A percentile compares a stretch with the other conserved stretches of the same genome.
Evolutionary conservation across 2,888 invertebrate species (phyloP).

Genomic region (Chrysolina americana): DNA sequence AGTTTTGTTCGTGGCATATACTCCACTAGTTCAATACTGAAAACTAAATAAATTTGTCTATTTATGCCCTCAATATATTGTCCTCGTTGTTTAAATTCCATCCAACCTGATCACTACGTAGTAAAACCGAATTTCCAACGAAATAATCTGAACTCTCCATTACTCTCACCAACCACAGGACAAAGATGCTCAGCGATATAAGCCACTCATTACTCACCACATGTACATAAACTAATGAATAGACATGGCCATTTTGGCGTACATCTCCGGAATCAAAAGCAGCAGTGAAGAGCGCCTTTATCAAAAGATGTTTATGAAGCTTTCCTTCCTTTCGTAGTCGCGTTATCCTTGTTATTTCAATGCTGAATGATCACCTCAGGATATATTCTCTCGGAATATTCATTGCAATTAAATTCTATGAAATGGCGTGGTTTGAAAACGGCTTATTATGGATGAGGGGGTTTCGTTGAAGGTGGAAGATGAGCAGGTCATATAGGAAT

Average conservation of each 20-base stretch:
- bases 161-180: not conserved
- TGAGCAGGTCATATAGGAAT: not conserved
- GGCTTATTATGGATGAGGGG: not conserved
- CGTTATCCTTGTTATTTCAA: slow-evolving; percentile 21
- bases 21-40: too few species aligned
- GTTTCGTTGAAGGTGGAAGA: not conserved
- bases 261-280: not conserved
- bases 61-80: too few species aligned
- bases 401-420: not conserved
- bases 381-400: slow-evolving; percentile 10
- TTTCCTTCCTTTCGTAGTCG: not conserved
- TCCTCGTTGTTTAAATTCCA: too few species aligned
- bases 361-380: slow-evolving; percentile 8
- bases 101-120: too few species aligned
- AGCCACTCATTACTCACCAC: slow-evolving; percentile 1
- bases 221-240: slow-evolving; percentile 9
- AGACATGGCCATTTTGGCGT: not conserved
- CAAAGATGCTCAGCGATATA: not conserved
- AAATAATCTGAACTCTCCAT: not conserved
- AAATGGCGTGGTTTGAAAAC: not conserved
- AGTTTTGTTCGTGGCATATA: too few species aligned
- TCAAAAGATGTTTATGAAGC: slow-evolving; percentile 28
- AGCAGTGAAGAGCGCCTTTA: not conserved
- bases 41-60: too few species aligned
- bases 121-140: not conserved